Base-by-base conservation (phyloP, 1,140 invertebrate genomes). In the Thalassaphorura encarpata region DNA sequence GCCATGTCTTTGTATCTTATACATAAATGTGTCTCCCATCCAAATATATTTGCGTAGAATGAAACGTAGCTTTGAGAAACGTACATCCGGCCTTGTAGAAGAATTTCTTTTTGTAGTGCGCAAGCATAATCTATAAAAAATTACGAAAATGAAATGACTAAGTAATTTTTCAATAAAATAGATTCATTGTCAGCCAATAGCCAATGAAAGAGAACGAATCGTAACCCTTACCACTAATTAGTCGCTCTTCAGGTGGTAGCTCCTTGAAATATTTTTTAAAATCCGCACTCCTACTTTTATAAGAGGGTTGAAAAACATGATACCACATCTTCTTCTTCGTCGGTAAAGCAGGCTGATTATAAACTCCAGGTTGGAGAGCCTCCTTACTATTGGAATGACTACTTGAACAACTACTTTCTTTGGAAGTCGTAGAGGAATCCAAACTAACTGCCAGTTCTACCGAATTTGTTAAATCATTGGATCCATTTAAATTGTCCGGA, bases 81-180 rank as follows among this genome's bases (percentile, higher is more conserved):
- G 72, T 94, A 96, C 60, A 96, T 75, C 23, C 91, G 79, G 3
- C 92, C 92, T 69, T 96, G 91, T 6, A 89, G 84, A 54, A 95
- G 73, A 67, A 96, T 94, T 69, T 95, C 91, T 67, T 88, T 84
- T 71, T 95, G 90, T 26, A 95, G 73, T n/a, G 91, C 91, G 75
- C 91, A 96, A 13, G 91, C 94, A 74, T 96, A 95, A 78, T 95
- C 90, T 94, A n/a, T n/a, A n/a, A n/a, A n/a, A n/a, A n/a, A n/a
- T n/a, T n/a, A n/a, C n/a, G 73, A 40, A 76, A 69, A 67, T 33
- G 45, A 54, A 48, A 54, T 40, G 4, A 39, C 31, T n/a, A n/a
- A 15, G 24, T 47, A 23, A 18, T 13, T 19, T 6, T 39, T 16
- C 29, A 28, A 31, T 4, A 15, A 8, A 4, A 27, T 54, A 29